phyloP scores from a whole-genome alignment of 2,888 invertebrate species.

The Melieria omissa region DNA sequence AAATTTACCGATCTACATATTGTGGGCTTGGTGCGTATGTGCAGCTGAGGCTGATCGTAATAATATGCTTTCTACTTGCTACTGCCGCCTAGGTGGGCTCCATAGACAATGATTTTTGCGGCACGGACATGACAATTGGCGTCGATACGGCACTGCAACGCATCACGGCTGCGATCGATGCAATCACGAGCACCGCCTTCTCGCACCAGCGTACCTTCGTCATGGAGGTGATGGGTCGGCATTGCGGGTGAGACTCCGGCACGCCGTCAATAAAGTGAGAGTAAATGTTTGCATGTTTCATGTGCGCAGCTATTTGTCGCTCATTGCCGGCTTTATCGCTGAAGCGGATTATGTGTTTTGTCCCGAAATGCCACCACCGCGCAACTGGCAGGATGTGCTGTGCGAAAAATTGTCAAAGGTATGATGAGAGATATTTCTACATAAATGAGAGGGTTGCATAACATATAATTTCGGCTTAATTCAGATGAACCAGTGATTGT shows the following conservation, averaged over 20 bases:
- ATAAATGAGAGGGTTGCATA: background rate
- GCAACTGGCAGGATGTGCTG: constrained; percentile 91
- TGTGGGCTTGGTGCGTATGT: constrained; percentile 82
- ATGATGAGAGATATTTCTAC: constrained; percentile 62
- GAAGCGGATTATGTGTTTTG: constrained; percentile 99
- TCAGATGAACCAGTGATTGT: too few relatives aligned
- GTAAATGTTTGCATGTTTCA: background rate
- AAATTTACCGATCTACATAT: constrained; percentile 86
- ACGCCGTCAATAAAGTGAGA: background rate
- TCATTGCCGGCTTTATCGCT: constrained; percentile 93
- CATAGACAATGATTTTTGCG: constrained; percentile 99
- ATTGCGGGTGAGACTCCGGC: constrained; percentile 91
- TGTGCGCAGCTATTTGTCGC: constrained; percentile 86
- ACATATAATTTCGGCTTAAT: too few relatives aligned
- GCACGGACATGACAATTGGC: constrained; percentile 99
- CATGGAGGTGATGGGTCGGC: constrained; percentile 99
- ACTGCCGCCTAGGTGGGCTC: constrained; percentile 79
- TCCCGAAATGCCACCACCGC: constrained; percentile 95
- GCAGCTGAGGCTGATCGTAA: background rate
- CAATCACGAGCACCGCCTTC: constrained; percentile 96
- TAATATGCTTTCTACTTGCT: background rate
- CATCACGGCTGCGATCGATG: constrained; percentile 98
- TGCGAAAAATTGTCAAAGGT: constrained; percentile 95
- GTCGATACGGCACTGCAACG: constrained; percentile 97
- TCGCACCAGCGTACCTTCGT: constrained; percentile 99